Evolutionary conservation across 2,888 invertebrate genomes (phyloP), one percentile per base, ranked within the genome.

Genomic region (Trachelus stipa): DNA sequence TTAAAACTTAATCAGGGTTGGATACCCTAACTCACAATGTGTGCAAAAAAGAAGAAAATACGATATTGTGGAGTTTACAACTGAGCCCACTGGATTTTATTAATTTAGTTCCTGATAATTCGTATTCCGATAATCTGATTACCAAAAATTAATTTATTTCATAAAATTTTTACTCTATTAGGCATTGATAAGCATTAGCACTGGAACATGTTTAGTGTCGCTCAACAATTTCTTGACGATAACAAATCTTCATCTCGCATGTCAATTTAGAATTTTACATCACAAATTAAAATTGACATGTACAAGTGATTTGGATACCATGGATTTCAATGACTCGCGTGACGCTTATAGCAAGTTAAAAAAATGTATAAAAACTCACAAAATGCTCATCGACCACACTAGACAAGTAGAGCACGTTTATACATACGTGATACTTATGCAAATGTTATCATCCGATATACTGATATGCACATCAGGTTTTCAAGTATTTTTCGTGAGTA

Each of bases 201-300:
- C 35, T 12, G 35, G 31, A 69, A 12, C n/a, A 23, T 35, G 35
- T 3, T 35, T 35, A 12, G 35, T 35, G 35, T 35, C 35, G 35
- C 35, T 87, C 74, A 86, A 87, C 75, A 86, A 83, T 78, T 79
- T 85, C 2, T 69, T 87, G 12, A 80, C 79, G 71, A 68, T 85
- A 9, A 71, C 82, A 11, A 85, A 84, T 76, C 73, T 86, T 2
- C 81, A 84, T 56, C 76, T 81, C 0, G 83, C 83, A 12, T 83
- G 82, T 15, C 87, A 87, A 78, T 87, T 88, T 79, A 80, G 81
- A 40, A 85, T 87, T 56, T 76, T 87, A 56, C 83, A 84, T 73
- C 75, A 81, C 40, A 79, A 80, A 79, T 74, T 87, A 34, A 82
- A 78, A 73, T 56, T 68, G 40, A 56, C 82, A 12, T 79, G 76